These are phyloP conservation scores for Microhierax caerulescens DNA, from an alignment of 2,797 vertebrate genomes.

Conservation along the genomic window DNA sequence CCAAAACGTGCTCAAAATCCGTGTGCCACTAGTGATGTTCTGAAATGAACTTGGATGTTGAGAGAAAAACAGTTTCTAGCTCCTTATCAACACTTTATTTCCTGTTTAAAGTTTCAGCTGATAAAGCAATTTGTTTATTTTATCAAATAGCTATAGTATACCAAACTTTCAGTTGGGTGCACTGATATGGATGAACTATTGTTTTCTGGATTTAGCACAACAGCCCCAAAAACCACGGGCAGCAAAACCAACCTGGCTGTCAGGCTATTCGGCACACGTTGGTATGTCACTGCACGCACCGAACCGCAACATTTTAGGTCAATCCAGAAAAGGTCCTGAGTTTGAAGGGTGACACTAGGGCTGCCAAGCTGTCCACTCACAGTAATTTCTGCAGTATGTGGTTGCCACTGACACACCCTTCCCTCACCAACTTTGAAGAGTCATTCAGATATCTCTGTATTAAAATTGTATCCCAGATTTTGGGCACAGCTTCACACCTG, in stretches of 20 bases:
- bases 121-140: neutral
- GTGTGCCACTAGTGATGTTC: neutral
- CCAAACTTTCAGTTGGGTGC: neutral
- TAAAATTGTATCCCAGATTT: neutral
- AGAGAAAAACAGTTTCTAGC: neutral
- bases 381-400: neutral
- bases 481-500: neutral
- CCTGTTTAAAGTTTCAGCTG: neutral
- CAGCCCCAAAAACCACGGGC: neutral
- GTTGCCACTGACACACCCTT: neutral
- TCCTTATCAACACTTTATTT: neutral
- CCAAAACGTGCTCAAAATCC: neutral
- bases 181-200: neutral
- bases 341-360: neutral
- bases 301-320: neutral
- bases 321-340: neutral
- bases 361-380: neutral
- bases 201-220: neutral
- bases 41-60: neutral
- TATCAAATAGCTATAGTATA: neutral
- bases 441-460: neutral
- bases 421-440: neutral
- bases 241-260: neutral
- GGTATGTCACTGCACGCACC: too few species aligned
- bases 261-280: rapidly evolving